A percentile compares a stretch with the other conserved stretches of the same genome.
phyloP scores from a whole-genome alignment of 2,113 vertebrate genomes.

The Heptranchias perlo region DNA sequence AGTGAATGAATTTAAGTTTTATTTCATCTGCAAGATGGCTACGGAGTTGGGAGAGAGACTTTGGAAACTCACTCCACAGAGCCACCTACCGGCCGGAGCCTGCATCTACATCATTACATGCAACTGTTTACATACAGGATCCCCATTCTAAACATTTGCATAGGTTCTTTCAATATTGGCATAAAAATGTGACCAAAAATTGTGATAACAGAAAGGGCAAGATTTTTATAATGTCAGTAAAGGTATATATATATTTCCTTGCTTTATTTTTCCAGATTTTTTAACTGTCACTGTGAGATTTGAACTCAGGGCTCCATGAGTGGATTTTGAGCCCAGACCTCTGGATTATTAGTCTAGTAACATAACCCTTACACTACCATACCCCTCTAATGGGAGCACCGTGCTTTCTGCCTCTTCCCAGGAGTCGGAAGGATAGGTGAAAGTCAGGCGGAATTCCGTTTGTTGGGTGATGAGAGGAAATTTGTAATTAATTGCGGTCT shows the following conservation, averaged over 20 bases:
- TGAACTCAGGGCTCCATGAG: background rate
- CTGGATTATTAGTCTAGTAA: no score
- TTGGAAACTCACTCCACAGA: background rate
- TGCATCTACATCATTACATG: background rate
- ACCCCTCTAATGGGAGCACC: no score
- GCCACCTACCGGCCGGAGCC: background rate
- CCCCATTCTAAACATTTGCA: background rate
- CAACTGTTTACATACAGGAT: background rate
- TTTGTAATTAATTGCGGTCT: background rate
- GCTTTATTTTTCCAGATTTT: background rate
- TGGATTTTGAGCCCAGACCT: background rate
- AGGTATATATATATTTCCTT: background rate
- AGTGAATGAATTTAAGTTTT: background rate
- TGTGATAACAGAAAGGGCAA: background rate
- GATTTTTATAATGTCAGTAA: background rate
- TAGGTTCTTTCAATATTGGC: background rate
- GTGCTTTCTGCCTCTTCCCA: background rate
- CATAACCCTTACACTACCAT: no score
- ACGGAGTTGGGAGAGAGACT: background rate
- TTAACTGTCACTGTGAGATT: background rate
- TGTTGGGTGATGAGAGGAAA: background rate
- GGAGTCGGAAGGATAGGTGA: background rate
- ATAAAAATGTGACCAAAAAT: background rate
- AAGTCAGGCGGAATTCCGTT: background rate
- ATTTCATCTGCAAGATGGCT: background rate